phyloP scores from a whole-genome alignment of 2,113 vertebrate species.

The Takifugu bimaculatus region DNA sequence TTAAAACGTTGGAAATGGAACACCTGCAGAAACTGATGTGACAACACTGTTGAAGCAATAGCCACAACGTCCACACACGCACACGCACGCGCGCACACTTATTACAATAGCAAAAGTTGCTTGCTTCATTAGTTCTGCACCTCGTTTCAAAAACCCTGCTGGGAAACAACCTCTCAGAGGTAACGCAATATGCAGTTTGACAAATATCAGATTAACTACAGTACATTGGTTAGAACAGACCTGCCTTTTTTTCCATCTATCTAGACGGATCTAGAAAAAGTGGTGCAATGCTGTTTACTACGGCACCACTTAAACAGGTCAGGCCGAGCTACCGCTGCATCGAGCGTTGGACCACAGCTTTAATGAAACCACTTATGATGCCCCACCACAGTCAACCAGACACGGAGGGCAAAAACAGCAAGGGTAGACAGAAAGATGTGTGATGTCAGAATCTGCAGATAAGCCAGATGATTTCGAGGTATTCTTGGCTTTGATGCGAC shows the following conservation, averaged over 20 bases:
- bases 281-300: conserved; percentile 6
- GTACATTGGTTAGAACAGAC: not conserved
- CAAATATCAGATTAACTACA: conserved; percentile 46
- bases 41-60: conserved; percentile 7
- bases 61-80: conserved; percentile 4
- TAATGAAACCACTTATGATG: conserved; percentile 6
- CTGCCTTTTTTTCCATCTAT: no score
- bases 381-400: conserved; percentile 11
- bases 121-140: conserved; percentile 47
- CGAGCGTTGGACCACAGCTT: conserved; percentile 10
- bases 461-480: not conserved
- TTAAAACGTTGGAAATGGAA: conserved; percentile 8
- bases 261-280: no score
- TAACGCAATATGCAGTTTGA: conserved; percentile 17
- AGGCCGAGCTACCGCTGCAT: not conserved
- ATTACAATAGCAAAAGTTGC: not conserved
- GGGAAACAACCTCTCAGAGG: conserved; percentile 19
- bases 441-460: conserved; percentile 4
- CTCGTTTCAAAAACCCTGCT: conserved; percentile 26
- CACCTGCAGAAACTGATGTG: conserved; percentile 8
- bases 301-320: conserved; percentile 6
- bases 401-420: conserved; percentile 2
- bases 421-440: conserved; percentile 1
- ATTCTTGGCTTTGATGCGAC: not conserved
- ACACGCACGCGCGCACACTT: conserved; percentile 1